phyloP scores from a whole-genome alignment of 2,797 vertebrate genomes.

The Poeciliopsis turneri region DNA sequence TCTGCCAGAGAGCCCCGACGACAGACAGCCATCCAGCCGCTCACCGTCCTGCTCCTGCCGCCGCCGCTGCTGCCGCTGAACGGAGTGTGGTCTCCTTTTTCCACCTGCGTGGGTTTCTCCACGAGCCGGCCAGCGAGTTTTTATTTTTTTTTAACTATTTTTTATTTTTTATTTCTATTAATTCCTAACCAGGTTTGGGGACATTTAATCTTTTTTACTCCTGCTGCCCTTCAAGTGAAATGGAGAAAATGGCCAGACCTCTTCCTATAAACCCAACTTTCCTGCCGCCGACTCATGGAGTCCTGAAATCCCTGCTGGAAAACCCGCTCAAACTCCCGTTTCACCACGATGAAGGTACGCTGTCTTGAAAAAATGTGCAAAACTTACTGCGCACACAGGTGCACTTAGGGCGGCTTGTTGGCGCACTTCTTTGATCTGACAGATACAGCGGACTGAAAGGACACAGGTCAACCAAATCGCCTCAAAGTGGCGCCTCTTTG shows the following conservation, averaged over 20 bases:
- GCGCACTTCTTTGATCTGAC: constrained; percentile 16
- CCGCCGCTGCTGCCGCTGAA: constrained; percentile 37
- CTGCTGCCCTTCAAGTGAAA: constrained; percentile 47
- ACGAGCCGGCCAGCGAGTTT: constrained; percentile 17
- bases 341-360: constrained; percentile 90
- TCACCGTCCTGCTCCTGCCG: constrained; percentile 46
- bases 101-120: constrained; percentile 12
- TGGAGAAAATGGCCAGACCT: constrained; percentile 92
- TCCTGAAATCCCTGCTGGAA: constrained; percentile 96
- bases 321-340: constrained; percentile 95
- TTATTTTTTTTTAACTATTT: background rate
- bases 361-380: background rate
- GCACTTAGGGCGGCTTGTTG: background rate
- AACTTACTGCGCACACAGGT: background rate
- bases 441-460: background rate
- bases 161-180: background rate
- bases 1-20: constrained; percentile 37
- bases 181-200: constrained; percentile 7
- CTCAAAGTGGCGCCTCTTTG: background rate
- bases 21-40: constrained; percentile 50
- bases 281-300: constrained; percentile 93
- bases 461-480: background rate
- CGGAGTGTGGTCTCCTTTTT: constrained; percentile 22
- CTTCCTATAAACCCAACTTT: constrained; percentile 88
- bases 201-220: constrained; percentile 22